Evolutionary conservation across 2,888 invertebrate species (phyloP), one percentile per base, ranked within the genome.

Genomic region (Eupithecia pulchellata): DNA sequence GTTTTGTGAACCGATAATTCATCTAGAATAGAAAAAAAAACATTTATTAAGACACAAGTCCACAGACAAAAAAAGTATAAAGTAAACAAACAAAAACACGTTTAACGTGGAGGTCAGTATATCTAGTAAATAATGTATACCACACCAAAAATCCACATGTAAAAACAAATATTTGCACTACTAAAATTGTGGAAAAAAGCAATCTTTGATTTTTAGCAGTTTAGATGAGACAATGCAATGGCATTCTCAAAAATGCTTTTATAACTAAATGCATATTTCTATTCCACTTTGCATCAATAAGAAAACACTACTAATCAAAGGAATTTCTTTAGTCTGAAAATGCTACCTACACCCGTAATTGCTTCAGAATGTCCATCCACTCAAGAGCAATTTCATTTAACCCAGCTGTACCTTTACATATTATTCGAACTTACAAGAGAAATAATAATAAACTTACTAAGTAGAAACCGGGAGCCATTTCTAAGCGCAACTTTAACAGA

Each of bases 401-500:
- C 68, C 66, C 68, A 72, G 68, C 68, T 72, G 70, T 64, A 64
- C 32, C 32, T 60, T 39, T 27, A 36, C 34, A 52, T 74, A 74
- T 73, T 78, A 77, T 78, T 77, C 68, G 75, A 79, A 78, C 79
- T 78, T 74, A 77, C 76, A 73, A 81, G 78, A 82, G 82, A 85
- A 88, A 87, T 87, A 61, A 61, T 61, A 61, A 32, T 61, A 61
- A 61, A 61, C 32, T 61, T 61, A 25, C 85, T 88, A 84, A 80
- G 79, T 81, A 78, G 75, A 83, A 81, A 83, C 84, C 78, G 75
- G 78, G 77, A 86, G 85, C 87, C 86, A 86, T 87, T 87, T 83
- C 82, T 78, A 82, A 86, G 81, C 84, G 79, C 81, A 87, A 84
- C 84, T 83, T 85, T 83, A 81, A 82, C 82, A 11, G 11, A 25